phyloP scores from a whole-genome alignment of 1,140 invertebrate species.

The Sycophaga agraensis region DNA sequence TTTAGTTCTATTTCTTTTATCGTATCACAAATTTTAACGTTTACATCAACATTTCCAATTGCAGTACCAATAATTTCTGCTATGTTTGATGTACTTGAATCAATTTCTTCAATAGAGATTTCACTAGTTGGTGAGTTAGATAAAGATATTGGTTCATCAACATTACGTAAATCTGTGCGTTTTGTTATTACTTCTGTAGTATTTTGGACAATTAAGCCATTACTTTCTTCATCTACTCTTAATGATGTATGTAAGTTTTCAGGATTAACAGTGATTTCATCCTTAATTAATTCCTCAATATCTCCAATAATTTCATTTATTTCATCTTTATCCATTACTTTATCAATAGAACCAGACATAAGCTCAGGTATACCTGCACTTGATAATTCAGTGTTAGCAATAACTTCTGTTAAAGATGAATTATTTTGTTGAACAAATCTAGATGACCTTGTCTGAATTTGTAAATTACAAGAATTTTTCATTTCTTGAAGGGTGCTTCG shows the following conservation, averaged over 20 bases:
- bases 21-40: slow-evolving; percentile 31
- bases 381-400: slow-evolving; percentile 36
- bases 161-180: slow-evolving; percentile 34
- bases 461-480: neutral
- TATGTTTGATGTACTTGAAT: slow-evolving; percentile 52
- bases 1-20: slow-evolving; percentile 20
- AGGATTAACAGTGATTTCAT: slow-evolving; percentile 52
- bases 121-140: slow-evolving; percentile 47
- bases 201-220: slow-evolving; percentile 30
- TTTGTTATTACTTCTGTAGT: slow-evolving; percentile 19
- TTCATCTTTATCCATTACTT: slow-evolving; percentile 56
- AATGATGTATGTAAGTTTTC: slow-evolving; percentile 30
- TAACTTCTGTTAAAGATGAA: slow-evolving; percentile 20
- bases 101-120: slow-evolving; percentile 52
- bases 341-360: slow-evolving; percentile 49
- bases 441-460: slow-evolving; percentile 17
- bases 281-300: slow-evolving; percentile 55
- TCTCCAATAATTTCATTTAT: slow-evolving; percentile 58
- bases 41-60: slow-evolving; percentile 17
- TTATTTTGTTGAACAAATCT: slow-evolving; percentile 7
- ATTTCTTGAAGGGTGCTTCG: slow-evolving; percentile 40
- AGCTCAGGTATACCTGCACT: slow-evolving; percentile 50
- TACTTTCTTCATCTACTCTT: slow-evolving; percentile 26
- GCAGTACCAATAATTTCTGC: slow-evolving; percentile 52
- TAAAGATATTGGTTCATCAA: slow-evolving; percentile 39